Percentiles rank a stretch among this genome's conserved stretches.
These are phyloP conservation scores for Triplophysa bombifrons DNA, from an alignment of 2,797 vertebrate species.

Conservation along the genomic window DNA sequence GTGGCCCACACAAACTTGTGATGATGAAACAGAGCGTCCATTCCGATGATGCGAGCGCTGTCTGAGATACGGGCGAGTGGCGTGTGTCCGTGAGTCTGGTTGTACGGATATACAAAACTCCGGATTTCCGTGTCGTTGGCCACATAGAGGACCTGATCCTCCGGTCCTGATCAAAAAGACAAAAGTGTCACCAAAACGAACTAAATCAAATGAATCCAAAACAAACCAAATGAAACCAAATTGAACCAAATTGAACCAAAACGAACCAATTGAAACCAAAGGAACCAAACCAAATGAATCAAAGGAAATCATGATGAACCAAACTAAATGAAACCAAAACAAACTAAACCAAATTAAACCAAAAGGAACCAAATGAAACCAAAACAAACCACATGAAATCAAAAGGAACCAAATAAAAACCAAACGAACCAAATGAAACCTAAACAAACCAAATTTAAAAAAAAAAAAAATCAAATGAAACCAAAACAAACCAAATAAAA, in stretches of 20 bases:
- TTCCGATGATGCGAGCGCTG: slow-evolving; percentile 86
- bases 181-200: slow-evolving; percentile 29
- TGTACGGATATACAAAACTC: slow-evolving; percentile 89
- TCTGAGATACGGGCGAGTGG: slow-evolving; percentile 84
- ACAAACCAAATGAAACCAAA: not conserved
- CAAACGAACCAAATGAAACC: not conserved
- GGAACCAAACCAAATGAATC: not conserved
- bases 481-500: too few relatives aligned
- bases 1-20: slow-evolving; percentile 90
- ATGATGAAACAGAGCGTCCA: slow-evolving; percentile 86
- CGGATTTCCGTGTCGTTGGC: slow-evolving; percentile 90
- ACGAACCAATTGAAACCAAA: not conserved
- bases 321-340: not conserved
- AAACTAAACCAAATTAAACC: not conserved
- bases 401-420: not conserved
- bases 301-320: not conserved
- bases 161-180: slow-evolving; percentile 79
- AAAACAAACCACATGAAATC: not conserved
- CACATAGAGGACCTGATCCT: slow-evolving; percentile 90
- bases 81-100: slow-evolving; percentile 83
- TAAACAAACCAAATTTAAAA: too few relatives aligned
- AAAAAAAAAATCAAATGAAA: too few relatives aligned
- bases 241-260: not conserved
- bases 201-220: not conserved
- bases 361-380: not conserved